Evolutionary conservation across 2,797 vertebrate species (phyloP).

Genomic region (Allobates femoralis): DNA sequence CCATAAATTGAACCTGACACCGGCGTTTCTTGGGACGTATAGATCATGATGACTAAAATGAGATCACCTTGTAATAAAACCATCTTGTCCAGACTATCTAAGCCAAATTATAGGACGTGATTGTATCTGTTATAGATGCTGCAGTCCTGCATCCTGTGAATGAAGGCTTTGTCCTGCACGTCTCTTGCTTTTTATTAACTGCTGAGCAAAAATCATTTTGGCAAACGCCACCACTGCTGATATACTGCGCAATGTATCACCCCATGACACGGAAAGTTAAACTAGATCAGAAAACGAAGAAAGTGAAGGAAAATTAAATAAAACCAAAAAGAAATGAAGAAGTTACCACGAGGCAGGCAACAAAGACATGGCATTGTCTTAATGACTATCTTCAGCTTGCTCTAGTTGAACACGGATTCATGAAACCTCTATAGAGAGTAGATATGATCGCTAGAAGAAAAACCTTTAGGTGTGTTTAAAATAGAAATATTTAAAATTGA

Average conservation of each 20-base stretch:
- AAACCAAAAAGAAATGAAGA: neutral
- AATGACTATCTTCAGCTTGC: neutral
- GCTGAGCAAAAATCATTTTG: conserved; percentile 24
- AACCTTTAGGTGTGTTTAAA: no score
- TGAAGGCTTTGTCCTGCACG: neutral
- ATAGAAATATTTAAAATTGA: no score
- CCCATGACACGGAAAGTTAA: neutral
- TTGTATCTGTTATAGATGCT: neutral
- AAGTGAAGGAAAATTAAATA: neutral
- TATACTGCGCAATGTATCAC: neutral
- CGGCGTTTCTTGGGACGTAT: conserved; percentile 20
- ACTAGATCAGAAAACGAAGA: neutral
- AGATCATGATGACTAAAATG: conserved; percentile 41
- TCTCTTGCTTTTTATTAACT: neutral
- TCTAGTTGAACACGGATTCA: neutral
- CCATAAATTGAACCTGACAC: conserved; percentile 39
- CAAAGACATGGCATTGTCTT: neutral
- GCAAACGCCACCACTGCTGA: neutral
- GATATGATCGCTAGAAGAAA: no score
- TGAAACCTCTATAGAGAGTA: no score
- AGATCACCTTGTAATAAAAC: conserved; percentile 38
- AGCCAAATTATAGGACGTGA: neutral
- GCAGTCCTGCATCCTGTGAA: neutral
- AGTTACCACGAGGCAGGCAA: neutral
- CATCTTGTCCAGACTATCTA: neutral